Percentiles rank a stretch among this genome's conserved stretches.
Evolutionary conservation across 1,140 invertebrate genomes (phyloP).

Genomic region (Calephelis virginiensis): DNA sequence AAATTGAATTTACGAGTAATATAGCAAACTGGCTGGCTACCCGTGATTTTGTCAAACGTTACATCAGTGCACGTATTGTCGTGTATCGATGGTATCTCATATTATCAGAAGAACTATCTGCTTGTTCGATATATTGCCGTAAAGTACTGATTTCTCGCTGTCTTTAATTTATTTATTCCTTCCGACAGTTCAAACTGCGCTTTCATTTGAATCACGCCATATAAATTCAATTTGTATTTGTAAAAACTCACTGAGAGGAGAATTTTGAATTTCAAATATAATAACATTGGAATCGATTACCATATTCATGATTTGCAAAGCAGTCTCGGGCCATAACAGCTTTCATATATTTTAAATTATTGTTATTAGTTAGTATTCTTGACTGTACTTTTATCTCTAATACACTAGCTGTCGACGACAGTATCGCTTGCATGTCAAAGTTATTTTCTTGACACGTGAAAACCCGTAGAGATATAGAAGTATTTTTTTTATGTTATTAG

Average conservation of each 20-base stretch:
- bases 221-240: conserved; percentile 9
- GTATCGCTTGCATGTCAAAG: no score
- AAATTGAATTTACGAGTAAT: no score
- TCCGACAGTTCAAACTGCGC: neutral
- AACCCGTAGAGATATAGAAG: no score
- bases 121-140: neutral
- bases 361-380: neutral
- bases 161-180: neutral
- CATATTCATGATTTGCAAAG: conserved; percentile 8
- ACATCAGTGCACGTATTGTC: no score
- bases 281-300: conserved; percentile 10
- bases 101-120: no score
- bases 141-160: neutral
- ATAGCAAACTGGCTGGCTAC: no score
- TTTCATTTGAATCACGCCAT: conserved; percentile 1
- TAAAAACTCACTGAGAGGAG: neutral
- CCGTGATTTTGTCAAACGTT: no score
- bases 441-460: no score
- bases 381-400: no score
- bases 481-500: no score
- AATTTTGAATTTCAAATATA: conserved; percentile 11
- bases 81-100: no score
- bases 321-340: neutral
- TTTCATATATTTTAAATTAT: neutral
- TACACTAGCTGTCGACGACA: no score